Percentiles rank a stretch among this genome's conserved stretches.
Evolutionary conservation across 2,888 invertebrate genomes (phyloP).

Genomic region (Cosmopolites sordidus): DNA sequence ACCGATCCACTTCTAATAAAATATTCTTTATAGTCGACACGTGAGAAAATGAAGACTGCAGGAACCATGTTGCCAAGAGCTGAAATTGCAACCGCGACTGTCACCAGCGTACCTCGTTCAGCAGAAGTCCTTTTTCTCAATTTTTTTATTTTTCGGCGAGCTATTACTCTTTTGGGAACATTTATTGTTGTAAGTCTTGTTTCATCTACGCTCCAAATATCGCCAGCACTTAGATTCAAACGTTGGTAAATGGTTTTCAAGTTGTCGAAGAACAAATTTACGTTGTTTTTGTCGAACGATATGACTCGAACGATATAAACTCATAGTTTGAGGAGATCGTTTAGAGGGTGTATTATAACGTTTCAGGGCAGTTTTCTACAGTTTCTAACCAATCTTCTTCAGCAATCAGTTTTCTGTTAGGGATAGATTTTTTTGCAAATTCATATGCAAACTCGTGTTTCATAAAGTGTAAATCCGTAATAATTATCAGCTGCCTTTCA

Average conservation of each 20-base stretch:
- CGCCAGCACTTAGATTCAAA: neutral
- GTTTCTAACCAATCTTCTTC: neutral
- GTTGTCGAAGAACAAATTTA: constrained; percentile 30
- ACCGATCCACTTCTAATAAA: neutral
- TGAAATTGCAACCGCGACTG: too few species aligned
- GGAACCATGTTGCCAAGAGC: too few species aligned
- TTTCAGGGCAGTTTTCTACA: constrained; percentile 7
- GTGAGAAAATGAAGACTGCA: too few species aligned
- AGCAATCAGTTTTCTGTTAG: neutral
- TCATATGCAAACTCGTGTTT: constrained; percentile 1
- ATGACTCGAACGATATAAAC: constrained; percentile 32
- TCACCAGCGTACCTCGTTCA: constrained; percentile 1
- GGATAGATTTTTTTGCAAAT: constrained; percentile 4
- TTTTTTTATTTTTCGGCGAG: neutral
- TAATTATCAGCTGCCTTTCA: constrained; percentile 4
- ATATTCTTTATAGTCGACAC: constrained; percentile 1
- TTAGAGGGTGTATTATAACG: neutral
- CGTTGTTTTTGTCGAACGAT: constrained; percentile 34
- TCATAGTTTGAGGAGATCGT: constrained; percentile 33
- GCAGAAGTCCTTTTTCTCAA: neutral
- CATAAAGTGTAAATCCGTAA: neutral
- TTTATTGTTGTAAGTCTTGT: too few species aligned
- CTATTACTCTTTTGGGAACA: constrained; percentile 2
- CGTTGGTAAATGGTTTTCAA: constrained; percentile 21
- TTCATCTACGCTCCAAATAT: neutral